Evolutionary conservation across 2,888 invertebrate genomes (phyloP), one percentile per base, ranked within the genome.

Genomic region (Acronicta leporina): DNA sequence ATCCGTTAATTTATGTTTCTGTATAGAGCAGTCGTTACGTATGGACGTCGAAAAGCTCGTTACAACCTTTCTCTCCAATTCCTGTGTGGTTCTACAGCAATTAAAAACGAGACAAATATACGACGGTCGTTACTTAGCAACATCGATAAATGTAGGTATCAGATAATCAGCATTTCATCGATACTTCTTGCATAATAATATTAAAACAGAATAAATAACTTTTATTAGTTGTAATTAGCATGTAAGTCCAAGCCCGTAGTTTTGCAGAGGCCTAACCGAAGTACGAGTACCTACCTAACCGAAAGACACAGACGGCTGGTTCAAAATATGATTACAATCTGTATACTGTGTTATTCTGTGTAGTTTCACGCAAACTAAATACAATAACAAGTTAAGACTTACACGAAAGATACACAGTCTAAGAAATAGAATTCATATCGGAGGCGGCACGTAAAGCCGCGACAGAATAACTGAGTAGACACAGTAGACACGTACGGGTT

Each of bases 371-470:
- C 11, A 47, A 10, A 25, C 41, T 30, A 38, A 49, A 49, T 33
- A 49, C 49, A 52, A 59, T 67, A 66, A 49, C 50, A 47, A 67
- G 43, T 67, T 9, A 38, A 20, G 33, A 52, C 40, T 41, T 56
- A 42, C 49, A 59, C 50, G 49, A 68, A 52, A 49, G 16, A 44
- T 55, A 47, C 15, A 38, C 33, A 67, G 38, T n/a, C 42, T 50
- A 65, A 58, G 52, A 54, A 67, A 75, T 52, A 45, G 56, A 63
- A 63, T 59, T 55, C 48, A 62, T 53, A 75, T 51, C 43, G 27
- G 44, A 52, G 51, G 59, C 40, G 62, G 59, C 64, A 57, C 59
- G 59, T 61, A 63, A 55, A 46, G 40, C 38, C 25, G 42, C 51
- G 49, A 57, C 55, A 51, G 27, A 42, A 30, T 51, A 45, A 48